Percentiles rank a stretch among this genome's conserved stretches.
These are phyloP conservation scores for Cochlearius cochlearius DNA, from an alignment of 2,113 vertebrate species.

Conservation along the genomic window DNA sequence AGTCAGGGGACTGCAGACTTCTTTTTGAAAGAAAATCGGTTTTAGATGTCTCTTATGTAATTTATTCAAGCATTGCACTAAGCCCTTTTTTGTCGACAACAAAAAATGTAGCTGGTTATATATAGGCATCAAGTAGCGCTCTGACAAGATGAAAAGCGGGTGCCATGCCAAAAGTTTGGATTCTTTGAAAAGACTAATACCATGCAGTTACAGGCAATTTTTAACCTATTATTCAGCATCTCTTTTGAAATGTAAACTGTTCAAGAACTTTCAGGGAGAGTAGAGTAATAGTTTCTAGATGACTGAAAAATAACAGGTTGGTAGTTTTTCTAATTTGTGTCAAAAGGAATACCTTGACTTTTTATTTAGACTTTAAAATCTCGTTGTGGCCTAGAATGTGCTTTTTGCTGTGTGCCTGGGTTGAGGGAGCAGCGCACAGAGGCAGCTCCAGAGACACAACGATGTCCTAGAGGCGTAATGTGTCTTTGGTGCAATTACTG, in stretches of 20 bases:
- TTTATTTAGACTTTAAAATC: neutral
- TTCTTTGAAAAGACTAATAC: neutral
- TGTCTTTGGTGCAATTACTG: neutral
- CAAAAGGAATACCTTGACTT: neutral
- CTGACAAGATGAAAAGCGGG: neutral
- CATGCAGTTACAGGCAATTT: neutral
- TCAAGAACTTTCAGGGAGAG: neutral
- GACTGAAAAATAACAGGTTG: neutral
- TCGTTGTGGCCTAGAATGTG: neutral
- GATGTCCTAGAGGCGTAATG: neutral
- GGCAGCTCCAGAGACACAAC: neutral
- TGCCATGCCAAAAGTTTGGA: neutral
- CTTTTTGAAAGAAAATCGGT: constrained; percentile 9
- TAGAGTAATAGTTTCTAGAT: neutral
- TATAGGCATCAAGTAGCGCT: neutral
- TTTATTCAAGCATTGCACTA: neutral
- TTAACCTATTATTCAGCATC: neutral
- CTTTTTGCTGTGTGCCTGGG: neutral
- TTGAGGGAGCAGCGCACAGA: neutral
- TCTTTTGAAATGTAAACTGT: neutral
- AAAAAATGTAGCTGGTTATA: neutral
- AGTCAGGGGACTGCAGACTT: neutral
- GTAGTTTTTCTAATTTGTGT: neutral
- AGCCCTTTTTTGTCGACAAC: neutral
- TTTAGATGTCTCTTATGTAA: neutral